Conservation (phyloP, 2,113 vertebrate species). For the Daubentonia madagascariensis region DNA sequence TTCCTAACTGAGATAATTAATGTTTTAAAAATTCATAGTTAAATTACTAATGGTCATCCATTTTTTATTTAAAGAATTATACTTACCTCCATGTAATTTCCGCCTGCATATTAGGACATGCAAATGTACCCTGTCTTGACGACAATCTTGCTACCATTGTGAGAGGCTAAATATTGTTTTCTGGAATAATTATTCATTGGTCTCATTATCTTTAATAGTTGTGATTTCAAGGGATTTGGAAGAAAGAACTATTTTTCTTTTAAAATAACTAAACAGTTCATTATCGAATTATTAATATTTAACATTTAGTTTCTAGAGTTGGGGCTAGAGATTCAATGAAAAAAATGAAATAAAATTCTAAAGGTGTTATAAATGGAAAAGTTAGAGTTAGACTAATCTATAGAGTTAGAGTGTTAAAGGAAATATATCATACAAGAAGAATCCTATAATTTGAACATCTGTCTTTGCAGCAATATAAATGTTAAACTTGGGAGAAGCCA, state of each 20-base stretch:
- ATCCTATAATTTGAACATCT: neutral
- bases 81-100: neutral
- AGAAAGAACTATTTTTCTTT: constrained; percentile 25
- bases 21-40: neutral
- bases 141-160: neutral
- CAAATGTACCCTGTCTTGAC: neutral
- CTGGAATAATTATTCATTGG: neutral
- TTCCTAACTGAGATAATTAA: neutral
- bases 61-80: constrained; percentile 22
- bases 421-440: neutral
- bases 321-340: neutral
- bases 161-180: constrained; percentile 12
- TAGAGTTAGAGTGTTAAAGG: neutral
- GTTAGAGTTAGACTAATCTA: neutral
- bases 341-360: neutral
- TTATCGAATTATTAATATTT: neutral
- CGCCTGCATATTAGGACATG: neutral
- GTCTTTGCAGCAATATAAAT: neutral
- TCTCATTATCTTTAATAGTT: neutral
- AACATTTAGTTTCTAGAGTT: neutral
- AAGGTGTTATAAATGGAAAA: constrained; percentile 11
- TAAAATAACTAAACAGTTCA: neutral
- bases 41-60: neutral
- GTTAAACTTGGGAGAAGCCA: neutral
- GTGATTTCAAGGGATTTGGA: neutral